A percentile compares a stretch with the other conserved stretches of the same genome.
These are phyloP conservation scores for Patiria pectinifera DNA, from an alignment of 53 echinoderm and acorn worm species.

Conservation along the genomic window DNA sequence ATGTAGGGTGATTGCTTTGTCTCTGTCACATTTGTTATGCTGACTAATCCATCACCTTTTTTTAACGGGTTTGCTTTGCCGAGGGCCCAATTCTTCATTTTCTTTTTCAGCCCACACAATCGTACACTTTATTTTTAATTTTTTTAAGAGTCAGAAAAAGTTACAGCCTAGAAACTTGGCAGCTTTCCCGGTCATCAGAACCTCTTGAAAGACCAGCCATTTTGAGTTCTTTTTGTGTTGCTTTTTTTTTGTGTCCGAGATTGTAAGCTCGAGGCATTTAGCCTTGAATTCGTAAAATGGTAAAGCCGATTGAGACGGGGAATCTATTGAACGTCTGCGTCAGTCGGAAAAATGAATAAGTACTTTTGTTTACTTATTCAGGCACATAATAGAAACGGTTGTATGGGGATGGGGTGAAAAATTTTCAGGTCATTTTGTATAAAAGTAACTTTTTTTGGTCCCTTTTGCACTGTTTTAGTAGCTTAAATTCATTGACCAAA, in stretches of 20 bases:
- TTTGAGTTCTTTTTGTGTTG: neutral
- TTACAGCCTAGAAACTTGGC: neutral
- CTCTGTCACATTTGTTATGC: no score
- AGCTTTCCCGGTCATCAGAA: neutral
- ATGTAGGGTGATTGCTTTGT: no score
- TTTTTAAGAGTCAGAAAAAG: neutral
- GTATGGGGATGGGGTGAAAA: neutral
- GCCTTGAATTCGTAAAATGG: conserved; percentile 2
- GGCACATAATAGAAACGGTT: neutral
- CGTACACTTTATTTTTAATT: neutral
- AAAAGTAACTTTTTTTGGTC: neutral
- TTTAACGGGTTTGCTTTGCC: no score
- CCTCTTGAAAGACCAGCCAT: neutral
- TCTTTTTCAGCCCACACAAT: no score
- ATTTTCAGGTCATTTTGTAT: conserved; percentile 1
- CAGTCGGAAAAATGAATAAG: neutral
- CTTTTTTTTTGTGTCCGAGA: neutral
- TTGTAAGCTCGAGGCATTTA: neutral
- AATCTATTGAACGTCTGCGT: neutral
- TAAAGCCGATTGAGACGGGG: neutral
- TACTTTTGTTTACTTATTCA: neutral
- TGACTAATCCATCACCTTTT: no score
- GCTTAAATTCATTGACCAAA: no score
- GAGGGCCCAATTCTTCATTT: no score
- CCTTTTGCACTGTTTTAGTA: neutral